These are phyloP conservation scores for Marcusenius ussheri DNA, from an alignment of 2,113 vertebrate species.

Conservation along the genomic window DNA sequence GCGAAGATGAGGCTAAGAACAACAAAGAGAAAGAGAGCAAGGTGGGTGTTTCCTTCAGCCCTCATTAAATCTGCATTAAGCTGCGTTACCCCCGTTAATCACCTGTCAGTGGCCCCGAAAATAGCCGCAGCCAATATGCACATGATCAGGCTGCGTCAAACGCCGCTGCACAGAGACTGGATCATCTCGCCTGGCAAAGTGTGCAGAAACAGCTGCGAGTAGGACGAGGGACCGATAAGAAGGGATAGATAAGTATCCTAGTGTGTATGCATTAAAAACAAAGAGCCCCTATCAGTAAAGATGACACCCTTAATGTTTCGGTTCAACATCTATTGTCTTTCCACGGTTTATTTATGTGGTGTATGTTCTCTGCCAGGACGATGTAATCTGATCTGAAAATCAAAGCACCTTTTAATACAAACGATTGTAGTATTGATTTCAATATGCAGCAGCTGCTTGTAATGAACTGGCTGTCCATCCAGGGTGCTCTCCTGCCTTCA, in stretches of 20 bases:
- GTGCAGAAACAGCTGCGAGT: background rate
- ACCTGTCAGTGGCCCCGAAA: background rate
- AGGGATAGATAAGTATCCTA: background rate
- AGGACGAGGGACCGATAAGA: background rate
- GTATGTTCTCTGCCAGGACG: background rate
- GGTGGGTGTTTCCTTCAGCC: constrained; percentile 32
- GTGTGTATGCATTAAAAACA: background rate
- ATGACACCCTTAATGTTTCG: background rate
- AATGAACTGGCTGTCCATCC: background rate
- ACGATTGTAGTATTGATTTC: background rate
- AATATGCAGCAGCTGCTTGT: background rate
- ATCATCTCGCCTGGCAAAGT: background rate
- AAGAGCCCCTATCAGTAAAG: background rate
- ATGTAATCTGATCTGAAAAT: background rate
- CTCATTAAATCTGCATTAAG: background rate
- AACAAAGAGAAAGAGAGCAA: constrained; percentile 77
- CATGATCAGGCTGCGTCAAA: background rate
- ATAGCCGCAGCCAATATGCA: background rate
- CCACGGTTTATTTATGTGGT: background rate
- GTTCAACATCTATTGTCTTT: background rate
- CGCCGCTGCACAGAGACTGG: background rate
- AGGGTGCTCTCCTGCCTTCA: background rate
- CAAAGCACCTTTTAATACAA: background rate
- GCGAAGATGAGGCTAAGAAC: constrained; percentile 79
- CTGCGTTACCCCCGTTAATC: background rate